A percentile compares a stretch with the other conserved stretches of the same genome.
These are phyloP conservation scores for Euura saliciscinereae DNA, from an alignment of 1,140 invertebrate genomes.

Conservation along the genomic window DNA sequence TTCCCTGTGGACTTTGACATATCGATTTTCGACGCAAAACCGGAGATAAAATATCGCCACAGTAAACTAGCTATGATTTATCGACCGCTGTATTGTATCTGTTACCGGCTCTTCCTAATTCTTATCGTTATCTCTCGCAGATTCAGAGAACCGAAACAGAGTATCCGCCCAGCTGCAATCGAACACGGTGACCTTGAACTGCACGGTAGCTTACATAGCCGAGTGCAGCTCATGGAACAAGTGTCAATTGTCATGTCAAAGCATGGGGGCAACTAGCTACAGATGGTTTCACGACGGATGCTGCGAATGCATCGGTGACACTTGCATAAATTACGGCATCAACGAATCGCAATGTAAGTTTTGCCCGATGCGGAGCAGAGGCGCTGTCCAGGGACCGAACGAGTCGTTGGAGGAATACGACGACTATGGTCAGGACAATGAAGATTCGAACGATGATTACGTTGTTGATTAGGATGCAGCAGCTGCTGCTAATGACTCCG, in stretches of 20 bases:
- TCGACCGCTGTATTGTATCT: neutral
- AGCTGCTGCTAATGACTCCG: too few species aligned
- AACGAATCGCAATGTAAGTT: slow-evolving; percentile 73
- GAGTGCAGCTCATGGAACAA: slow-evolving; percentile 85
- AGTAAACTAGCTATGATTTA: neutral
- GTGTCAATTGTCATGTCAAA: slow-evolving; percentile 75
- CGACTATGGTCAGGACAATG: neutral
- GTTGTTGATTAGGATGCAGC: neutral
- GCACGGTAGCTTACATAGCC: slow-evolving; percentile 86
- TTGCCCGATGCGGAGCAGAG: neutral
- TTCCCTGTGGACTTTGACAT: slow-evolving; percentile 69
- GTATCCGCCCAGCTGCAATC: neutral
- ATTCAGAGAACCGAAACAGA: neutral
- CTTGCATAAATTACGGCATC: slow-evolving; percentile 85
- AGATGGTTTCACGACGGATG: slow-evolving; percentile 92
- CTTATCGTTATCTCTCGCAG: neutral
- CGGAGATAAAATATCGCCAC: neutral
- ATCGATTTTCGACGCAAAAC: slow-evolving; percentile 9
- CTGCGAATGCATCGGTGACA: slow-evolving; percentile 85
- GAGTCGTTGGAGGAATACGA: neutral
- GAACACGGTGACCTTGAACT: slow-evolving; percentile 70
- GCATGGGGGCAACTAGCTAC: slow-evolving; percentile 69
- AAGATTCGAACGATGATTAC: neutral
- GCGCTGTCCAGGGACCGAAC: neutral
- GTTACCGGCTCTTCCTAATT: neutral